Evolutionary conservation across 2,113 vertebrate species (phyloP), one percentile per base, ranked within the genome.

Genomic region (Miniopterus natalensis): DNA sequence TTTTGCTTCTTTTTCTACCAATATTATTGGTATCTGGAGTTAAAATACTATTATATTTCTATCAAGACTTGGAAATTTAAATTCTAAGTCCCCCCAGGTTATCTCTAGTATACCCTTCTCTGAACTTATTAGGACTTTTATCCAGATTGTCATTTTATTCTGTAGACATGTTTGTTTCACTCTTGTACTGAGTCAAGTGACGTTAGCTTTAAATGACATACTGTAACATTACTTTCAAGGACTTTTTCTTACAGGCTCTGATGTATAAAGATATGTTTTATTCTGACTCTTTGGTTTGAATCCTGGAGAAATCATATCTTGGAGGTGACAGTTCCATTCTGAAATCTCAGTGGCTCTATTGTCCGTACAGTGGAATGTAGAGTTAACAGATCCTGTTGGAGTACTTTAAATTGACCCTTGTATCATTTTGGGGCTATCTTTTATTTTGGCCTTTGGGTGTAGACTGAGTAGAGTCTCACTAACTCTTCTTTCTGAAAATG

Each of bases 201-300:
- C 36, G 71, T 94, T 51, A 29, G 49, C 40, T 94, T 84, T 90
- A 95, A 89, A 80, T 93, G 65, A 51, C 25, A 73, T 68, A 9
- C 25, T 40, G 1, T 75, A 83, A 65, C 6, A 51, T 96, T 55
- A 85, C 57, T 87, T 92, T 75, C 45, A 86, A 88, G 49, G 68
- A 65, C 17, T 85, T 94, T 95, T 90, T 75, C 90, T 73, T 95
- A 15, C 4, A 92, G 78, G 31, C 49, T 27, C 6, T 95, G 71
- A 42, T 85, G 18, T 29, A 63, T 88, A 84, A 89, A 68, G 40
- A 79, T 95, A 15, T 63, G 27, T 15, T 92, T 96, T 81, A 75
- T 84, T 96, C 66, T 92, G 15, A 73, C 55, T 36, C 53, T 87
- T 90, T 84, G 31, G 18, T 88, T 94, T 95, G 55, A 93, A 78